A percentile compares a stretch with the other conserved stretches of the same genome.
Conservation (phyloP, 2,888 invertebrate genomes). For the Eupithecia tripunctaria region DNA sequence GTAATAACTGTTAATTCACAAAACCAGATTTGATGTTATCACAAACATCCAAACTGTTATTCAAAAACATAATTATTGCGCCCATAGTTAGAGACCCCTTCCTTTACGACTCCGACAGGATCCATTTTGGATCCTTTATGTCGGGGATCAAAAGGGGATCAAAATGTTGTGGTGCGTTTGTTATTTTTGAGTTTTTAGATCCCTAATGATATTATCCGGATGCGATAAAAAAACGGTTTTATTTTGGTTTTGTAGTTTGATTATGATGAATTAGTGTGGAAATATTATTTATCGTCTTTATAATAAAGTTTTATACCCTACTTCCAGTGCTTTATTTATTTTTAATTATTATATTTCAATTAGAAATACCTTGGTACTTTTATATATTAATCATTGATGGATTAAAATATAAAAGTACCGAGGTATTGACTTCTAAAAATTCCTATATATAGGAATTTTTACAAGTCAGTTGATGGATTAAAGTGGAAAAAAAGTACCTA, state of each 20-base stretch:
- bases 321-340: neutral
- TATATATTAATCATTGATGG: neutral
- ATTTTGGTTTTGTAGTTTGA: constrained; percentile 26
- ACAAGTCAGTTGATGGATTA: too few relatives aligned
- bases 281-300: neutral
- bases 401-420: too few relatives aligned
- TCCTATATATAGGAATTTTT: too few relatives aligned
- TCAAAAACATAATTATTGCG: constrained; percentile 7
- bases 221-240: constrained; percentile 36
- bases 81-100: constrained; percentile 26
- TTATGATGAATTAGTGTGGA: constrained; percentile 14
- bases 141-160: constrained; percentile 48
- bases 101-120: constrained; percentile 48
- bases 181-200: constrained; percentile 42
- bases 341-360: neutral
- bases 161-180: constrained; percentile 51
- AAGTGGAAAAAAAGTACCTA: too few relatives aligned
- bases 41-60: constrained; percentile 20
- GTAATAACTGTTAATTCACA: constrained; percentile 1
- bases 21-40: constrained; percentile 21
- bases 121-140: constrained; percentile 52
- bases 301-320: neutral
- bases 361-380: neutral
- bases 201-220: constrained; percentile 49
- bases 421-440: neutral